Percentiles rank a stretch among this genome's conserved stretches.
phyloP scores from a whole-genome alignment of 2,113 vertebrate genomes.

The Rhea americana region DNA sequence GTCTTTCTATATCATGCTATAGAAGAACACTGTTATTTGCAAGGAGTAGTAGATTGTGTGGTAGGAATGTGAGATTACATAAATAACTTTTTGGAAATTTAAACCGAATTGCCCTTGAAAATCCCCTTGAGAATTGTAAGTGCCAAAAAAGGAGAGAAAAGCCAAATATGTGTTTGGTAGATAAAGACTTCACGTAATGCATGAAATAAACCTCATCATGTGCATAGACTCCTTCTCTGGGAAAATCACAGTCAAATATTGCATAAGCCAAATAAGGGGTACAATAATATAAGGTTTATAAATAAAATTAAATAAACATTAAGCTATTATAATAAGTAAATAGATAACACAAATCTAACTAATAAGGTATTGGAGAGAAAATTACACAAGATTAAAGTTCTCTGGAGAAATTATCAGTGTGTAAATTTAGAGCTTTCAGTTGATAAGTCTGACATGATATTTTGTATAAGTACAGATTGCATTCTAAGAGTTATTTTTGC shows the following conservation, averaged over 20 bases:
- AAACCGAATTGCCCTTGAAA: background rate
- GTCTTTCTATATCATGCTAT: background rate
- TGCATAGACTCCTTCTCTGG: background rate
- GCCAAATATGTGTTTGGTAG: background rate
- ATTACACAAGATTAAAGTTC: background rate
- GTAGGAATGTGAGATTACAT: background rate
- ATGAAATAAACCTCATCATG: background rate
- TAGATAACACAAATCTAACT: background rate
- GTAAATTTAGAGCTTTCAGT: background rate
- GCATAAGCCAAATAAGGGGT: background rate
- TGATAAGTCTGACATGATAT: background rate
- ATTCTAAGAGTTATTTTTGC: background rate
- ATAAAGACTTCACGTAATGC: background rate
- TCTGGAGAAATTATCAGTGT: background rate
- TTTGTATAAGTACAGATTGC: background rate
- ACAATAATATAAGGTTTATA: background rate
- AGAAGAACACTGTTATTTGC: background rate
- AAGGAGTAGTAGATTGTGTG: background rate
- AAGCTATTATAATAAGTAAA: background rate
- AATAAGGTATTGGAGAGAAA: background rate
- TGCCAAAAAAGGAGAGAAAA: background rate
- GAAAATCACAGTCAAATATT: background rate
- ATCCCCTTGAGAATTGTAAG: background rate
- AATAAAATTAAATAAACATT: background rate
- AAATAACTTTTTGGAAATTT: background rate